Base-by-base conservation (phyloP, 2,797 vertebrate species). In the Myotis planiceps region DNA sequence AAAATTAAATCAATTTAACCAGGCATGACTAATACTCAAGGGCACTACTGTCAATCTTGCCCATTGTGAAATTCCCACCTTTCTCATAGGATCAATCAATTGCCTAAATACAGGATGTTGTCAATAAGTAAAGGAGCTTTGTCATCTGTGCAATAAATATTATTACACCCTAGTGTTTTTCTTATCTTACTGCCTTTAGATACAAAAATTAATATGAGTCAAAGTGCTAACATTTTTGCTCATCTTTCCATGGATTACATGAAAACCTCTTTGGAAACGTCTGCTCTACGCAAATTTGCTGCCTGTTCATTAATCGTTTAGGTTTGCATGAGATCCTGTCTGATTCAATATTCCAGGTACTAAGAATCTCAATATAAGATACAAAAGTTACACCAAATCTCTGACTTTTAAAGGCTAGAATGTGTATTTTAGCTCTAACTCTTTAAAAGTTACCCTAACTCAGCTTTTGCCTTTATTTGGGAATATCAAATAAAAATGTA, bases 1-100 rank as follows among this genome's bases (percentile, higher is more conserved):
- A 92, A 92, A 87, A 85, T 89, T 29, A 94, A 96, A 63, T 95
- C 9, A 65, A 42, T 27, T 80, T 47, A 71, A 65, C n/a, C 21
- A 84, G 39, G 37, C 5, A 9, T 15, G 23, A 90, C 71, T 63
- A 88, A 78, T 84, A 3, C 63, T 92, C 42, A 3, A 95, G 29
- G n/a, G 4, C 15, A 55, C 27, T 3, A 51, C 1, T 72, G 10
- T 75, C 51, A 88, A 27, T 60, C 34, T 93, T 80, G 18, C 27
- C 49, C 37, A 74, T 79, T 60, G 4, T 82, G 58, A 81, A 91
- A 82, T 88, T 37, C 1, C 47, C 9, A 68, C 27, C 34, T n/a
- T 92, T 79, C 21, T 75, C 2, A n/a, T 53, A 71, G 5, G 4
- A 39, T 66, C 80, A 82, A 3, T 66, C 49, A 83, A 5, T 47